phyloP scores from a whole-genome alignment of 2,797 vertebrate species.

The Acridotheres tristis region DNA sequence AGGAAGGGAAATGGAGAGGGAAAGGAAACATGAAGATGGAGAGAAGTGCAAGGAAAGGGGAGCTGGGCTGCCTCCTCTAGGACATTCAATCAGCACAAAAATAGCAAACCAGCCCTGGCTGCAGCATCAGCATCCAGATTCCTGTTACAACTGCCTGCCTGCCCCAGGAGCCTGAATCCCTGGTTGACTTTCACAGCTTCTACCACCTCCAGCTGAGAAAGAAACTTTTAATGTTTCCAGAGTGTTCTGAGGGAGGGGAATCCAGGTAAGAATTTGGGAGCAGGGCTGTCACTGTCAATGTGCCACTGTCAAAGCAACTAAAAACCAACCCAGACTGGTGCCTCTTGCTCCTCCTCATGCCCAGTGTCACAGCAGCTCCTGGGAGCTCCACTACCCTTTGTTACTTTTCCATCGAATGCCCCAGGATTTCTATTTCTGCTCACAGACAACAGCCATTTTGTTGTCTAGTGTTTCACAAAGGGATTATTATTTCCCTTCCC shows the following conservation, averaged over 20 bases:
- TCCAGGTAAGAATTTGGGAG: neutral
- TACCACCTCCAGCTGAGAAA: neutral
- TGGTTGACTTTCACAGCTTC: neutral
- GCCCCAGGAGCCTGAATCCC: neutral
- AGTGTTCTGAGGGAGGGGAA: neutral
- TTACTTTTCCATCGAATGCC: slow-evolving; percentile 7
- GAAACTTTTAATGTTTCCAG: neutral
- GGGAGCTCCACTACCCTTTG: neutral
- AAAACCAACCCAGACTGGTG: neutral
- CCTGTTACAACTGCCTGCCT: neutral
- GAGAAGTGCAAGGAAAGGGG: neutral
- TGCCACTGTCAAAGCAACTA: neutral
- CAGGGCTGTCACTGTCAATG: neutral
- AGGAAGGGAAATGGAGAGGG: neutral
- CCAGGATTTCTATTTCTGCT: slow-evolving; percentile 40
- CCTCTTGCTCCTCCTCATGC: neutral
- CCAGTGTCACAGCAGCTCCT: neutral
- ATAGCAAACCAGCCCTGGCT: neutral
- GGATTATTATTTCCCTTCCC: slow-evolving; percentile 38
- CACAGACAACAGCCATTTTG: slow-evolving; percentile 35
- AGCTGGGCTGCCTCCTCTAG: neutral
- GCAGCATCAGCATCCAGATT: slow-evolving; percentile 27
- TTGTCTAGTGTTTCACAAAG: slow-evolving; percentile 52
- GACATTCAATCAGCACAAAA: neutral
- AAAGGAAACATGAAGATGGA: neutral